These are phyloP conservation scores for Gasteruption jaculator DNA, from an alignment of 2,888 invertebrate species.

Conservation along the genomic window DNA sequence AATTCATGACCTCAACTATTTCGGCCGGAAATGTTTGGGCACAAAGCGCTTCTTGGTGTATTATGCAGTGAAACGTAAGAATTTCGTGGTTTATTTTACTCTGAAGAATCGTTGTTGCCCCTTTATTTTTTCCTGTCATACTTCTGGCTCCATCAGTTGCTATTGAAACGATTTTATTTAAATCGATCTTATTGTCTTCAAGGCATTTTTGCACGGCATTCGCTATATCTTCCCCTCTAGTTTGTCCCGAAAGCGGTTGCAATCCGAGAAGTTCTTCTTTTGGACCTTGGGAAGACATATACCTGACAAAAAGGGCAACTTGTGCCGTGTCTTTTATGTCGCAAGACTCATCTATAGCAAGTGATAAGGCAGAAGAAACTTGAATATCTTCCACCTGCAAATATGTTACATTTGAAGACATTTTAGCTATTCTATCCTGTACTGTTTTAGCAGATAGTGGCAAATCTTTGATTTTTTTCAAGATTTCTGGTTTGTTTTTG, in stretches of 20 bases:
- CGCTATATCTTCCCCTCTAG: constrained; percentile 11
- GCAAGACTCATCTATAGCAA: constrained; percentile 23
- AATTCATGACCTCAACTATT: constrained; percentile 12
- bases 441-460: constrained; percentile 14
- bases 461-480: constrained; percentile 13
- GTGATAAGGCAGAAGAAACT: constrained; percentile 28
- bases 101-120: constrained; percentile 10
- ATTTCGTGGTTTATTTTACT: constrained; percentile 12
- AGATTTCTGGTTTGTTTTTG: constrained; percentile 8
- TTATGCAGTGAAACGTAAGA: constrained; percentile 12
- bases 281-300: constrained; percentile 13
- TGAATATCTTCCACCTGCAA: constrained; percentile 26
- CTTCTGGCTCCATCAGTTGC: constrained; percentile 12
- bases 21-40: constrained; percentile 10
- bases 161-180: constrained; percentile 11
- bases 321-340: constrained; percentile 19
- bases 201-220: constrained; percentile 10
- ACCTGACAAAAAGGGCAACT: constrained; percentile 16
- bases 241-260: constrained; percentile 19
- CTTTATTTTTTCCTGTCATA: constrained; percentile 12
- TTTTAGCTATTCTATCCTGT: constrained; percentile 20
- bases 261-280: constrained; percentile 24
- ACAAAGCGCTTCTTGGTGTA: constrained; percentile 10
- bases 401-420: constrained; percentile 24
- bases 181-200: constrained; percentile 12